These are phyloP conservation scores for Mystacornis crossleyi DNA, from an alignment of 2,113 vertebrate species.

Conservation along the genomic window DNA sequence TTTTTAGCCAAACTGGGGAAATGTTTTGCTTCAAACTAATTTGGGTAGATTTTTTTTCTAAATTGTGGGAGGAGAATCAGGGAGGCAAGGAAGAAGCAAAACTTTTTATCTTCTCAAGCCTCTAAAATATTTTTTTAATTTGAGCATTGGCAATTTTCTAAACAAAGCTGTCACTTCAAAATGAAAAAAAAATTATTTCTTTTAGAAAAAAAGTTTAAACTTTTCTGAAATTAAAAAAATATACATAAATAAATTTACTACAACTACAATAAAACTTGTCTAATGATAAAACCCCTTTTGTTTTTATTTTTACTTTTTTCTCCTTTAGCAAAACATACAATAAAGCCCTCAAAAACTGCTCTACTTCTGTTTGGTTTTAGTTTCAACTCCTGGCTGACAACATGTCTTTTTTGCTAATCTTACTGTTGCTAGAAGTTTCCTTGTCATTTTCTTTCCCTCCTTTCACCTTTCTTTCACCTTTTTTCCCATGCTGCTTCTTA, in stretches of 20 bases:
- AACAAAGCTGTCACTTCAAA: slow-evolving; percentile 15
- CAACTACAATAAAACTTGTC: background rate
- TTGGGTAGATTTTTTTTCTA: background rate
- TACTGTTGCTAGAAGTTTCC: background rate
- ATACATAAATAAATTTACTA: background rate
- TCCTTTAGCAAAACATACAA: background rate
- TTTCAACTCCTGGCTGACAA: background rate
- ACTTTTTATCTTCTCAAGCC: background rate
- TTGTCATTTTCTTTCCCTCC: background rate
- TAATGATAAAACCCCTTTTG: background rate
- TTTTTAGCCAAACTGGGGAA: background rate
- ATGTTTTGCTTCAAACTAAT: background rate
- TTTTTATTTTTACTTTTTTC: background rate
- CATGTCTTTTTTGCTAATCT: background rate
- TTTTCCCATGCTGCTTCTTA: background rate
- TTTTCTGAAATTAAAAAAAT: background rate
- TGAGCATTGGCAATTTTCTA: background rate
- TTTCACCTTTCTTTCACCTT: background rate
- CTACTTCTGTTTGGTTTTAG: background rate
- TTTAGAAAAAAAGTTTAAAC: background rate
- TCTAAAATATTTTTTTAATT: background rate
- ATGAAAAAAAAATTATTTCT: background rate
- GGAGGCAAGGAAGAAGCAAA: background rate
- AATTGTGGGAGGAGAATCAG: background rate
- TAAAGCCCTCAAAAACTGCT: background rate